Evolutionary conservation across 2,888 invertebrate species (phyloP).

Genomic region (Ischnura elegans): DNA sequence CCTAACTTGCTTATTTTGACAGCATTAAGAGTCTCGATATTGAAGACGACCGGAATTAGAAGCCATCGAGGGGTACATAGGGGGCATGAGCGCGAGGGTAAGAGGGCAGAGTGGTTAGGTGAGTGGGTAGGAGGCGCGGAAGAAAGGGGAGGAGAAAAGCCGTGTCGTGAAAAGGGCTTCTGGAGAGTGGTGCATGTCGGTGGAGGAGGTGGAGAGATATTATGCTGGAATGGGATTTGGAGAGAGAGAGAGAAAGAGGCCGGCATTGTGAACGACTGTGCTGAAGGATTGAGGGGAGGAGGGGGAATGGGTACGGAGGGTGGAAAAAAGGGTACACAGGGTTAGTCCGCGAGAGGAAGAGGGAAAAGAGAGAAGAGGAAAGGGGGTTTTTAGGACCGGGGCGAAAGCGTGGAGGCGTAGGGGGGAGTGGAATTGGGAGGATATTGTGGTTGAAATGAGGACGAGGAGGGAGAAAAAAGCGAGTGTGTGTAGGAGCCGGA

Average conservation of each 20-base stretch:
- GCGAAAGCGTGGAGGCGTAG: neutral
- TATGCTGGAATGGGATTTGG: constrained; percentile 58
- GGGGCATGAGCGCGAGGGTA: neutral
- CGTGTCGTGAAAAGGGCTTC: neutral
- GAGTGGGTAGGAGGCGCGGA: neutral
- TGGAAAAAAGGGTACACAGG: no score
- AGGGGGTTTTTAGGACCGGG: constrained; percentile 19
- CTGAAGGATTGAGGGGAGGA: neutral
- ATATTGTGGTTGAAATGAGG: constrained; percentile 34
- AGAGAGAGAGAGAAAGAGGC: neutral
- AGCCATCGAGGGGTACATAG: no score
- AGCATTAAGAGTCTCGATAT: no score
- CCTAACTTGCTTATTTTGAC: no score
- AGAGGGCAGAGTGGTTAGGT: neutral
- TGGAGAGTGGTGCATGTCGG: neutral
- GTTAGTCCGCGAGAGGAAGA: neutral
- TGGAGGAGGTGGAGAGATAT: constrained; percentile 6
- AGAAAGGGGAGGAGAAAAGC: neutral
- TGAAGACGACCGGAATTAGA: no score
- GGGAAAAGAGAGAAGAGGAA: neutral
- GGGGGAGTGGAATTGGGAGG: constrained; percentile 14
- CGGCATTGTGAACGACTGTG: constrained; percentile 27
- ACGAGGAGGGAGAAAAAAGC: no score
- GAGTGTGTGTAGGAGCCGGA: constrained; percentile 11
- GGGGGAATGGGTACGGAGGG: neutral